Evolutionary conservation across 2,888 invertebrate species (phyloP).

Genomic region (Girardia tigrina): DNA sequence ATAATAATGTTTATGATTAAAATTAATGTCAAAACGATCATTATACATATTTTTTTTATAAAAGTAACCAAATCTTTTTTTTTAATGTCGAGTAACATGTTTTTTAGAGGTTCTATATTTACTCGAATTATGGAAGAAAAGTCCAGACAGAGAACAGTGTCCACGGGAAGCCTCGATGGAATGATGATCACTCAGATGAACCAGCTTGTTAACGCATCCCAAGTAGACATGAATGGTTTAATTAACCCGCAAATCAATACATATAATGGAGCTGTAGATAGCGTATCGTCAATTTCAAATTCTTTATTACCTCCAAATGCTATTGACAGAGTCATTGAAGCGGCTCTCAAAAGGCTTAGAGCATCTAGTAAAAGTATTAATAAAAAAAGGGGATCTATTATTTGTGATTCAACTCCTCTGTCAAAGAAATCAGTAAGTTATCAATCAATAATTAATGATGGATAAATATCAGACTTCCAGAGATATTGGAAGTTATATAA

Average conservation of each 20-base stretch:
- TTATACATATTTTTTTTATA: no score
- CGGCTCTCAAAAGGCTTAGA: background rate
- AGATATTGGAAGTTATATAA: no score
- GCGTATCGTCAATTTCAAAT: background rate
- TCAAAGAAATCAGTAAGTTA: constrained; percentile 11
- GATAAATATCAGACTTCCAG: no score
- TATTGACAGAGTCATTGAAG: background rate
- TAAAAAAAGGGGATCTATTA: background rate
- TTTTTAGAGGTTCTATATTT: constrained; percentile 43
- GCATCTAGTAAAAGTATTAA: background rate
- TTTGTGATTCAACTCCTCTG: background rate
- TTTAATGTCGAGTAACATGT: background rate
- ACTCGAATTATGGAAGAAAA: constrained; percentile 48
- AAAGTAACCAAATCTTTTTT: background rate
- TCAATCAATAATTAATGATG: background rate
- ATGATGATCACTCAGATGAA: constrained; percentile 44
- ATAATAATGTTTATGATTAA: no score
- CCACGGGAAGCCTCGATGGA: constrained; percentile 47
- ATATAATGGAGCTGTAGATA: background rate
- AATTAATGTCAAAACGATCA: no score
- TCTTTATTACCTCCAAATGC: background rate
- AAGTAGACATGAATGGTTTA: constrained; percentile 1
- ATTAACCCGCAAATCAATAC: background rate
- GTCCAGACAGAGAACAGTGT: constrained; percentile 46
- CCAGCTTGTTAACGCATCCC: constrained; percentile 20